phyloP scores from a whole-genome alignment of 1,140 invertebrate genomes.

The Bombus waltoni region DNA sequence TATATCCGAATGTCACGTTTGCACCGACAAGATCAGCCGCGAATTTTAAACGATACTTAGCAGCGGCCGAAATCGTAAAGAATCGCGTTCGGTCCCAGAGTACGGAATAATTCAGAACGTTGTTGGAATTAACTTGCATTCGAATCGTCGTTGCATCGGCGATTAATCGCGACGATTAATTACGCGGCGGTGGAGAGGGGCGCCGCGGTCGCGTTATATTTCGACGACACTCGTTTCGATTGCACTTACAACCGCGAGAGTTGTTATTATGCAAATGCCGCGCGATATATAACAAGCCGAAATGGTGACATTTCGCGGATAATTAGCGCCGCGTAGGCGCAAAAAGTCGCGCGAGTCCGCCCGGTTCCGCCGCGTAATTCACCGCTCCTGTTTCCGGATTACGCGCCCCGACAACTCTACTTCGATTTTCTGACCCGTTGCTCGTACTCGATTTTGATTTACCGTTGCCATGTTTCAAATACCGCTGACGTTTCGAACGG shows the following conservation, averaged over 20 bases:
- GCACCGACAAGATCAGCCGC: no score
- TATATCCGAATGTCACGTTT: no score
- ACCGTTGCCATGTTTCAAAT: not conserved
- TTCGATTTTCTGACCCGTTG: not conserved
- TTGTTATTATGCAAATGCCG: slow-evolving; percentile 46
- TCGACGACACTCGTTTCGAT: slow-evolving; percentile 48
- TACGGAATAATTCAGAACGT: not conserved
- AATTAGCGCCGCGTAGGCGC: slow-evolving; percentile 28
- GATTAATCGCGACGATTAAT: slow-evolving; percentile 45
- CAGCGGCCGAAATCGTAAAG: no score
- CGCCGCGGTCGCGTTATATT: slow-evolving; percentile 2
- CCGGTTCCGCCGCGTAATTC: slow-evolving; percentile 27
- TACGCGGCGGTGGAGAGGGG: not conserved
- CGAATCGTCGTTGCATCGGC: not conserved
- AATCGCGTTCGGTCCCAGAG: not conserved
- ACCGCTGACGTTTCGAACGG: not conserved
- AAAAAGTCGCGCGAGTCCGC: slow-evolving; percentile 18
- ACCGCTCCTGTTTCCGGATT: slow-evolving; percentile 21
- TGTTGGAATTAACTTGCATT: slow-evolving; percentile 1
- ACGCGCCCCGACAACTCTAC: not conserved
- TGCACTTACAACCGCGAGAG: slow-evolving; percentile 25
- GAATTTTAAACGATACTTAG: no score
- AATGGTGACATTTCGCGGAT: slow-evolving; percentile 37
- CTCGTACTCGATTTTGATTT: slow-evolving; percentile 36
- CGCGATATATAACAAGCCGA: slow-evolving; percentile 13